Evolutionary conservation across 2,113 vertebrate species (phyloP), one percentile per base, ranked within the genome.

Genomic region (Ancistrus triradiatus): DNA sequence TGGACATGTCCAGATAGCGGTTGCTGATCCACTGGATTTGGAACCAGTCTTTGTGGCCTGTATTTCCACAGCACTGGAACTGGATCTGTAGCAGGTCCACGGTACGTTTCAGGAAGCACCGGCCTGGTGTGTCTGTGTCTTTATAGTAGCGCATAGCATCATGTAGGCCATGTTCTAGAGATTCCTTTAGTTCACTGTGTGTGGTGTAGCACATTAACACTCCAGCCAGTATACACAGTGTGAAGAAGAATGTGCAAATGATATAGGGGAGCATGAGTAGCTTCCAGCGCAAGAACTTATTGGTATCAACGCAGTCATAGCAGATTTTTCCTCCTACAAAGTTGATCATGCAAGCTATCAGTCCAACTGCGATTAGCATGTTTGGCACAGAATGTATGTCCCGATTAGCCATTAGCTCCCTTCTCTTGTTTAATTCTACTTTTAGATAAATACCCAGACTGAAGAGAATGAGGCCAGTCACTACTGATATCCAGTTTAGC

Each of bases 261-360:
- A 94, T 85, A 53, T 95, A 94, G 0, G 93, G 93, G 18, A 92
- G 83, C 88, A 95, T 88, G 57, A 93, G 79, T 51, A 92, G 75
- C 77, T 90, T 92, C 93, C 92, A 94, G 8, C 89, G 88, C 15
- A 88, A 83, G 80, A 91, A 93, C 74, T 86, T 91, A 75, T 83
- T 89, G 44, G 78, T 77, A 70, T 95, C 91, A 4, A 89, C 82
- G 24, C 91, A 92, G 74, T 94, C 91, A 13, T 91, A 91, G 77
- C 91, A 93, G 74, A 94, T 92, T 82, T 91, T 90, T 31, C 88
- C 91, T 1, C 93, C 92, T 37, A 93, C 76, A 59, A 93, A 91
- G 80, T 93, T 94, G 71, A 95, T 91, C 63, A 85, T 78, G n/a
- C 91, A 93, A 1, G 90, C 90, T 9, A 88, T 86, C 53, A 89